Conservation (phyloP, 2,888 invertebrate genomes). For the Drosophila birchii region DNA sequence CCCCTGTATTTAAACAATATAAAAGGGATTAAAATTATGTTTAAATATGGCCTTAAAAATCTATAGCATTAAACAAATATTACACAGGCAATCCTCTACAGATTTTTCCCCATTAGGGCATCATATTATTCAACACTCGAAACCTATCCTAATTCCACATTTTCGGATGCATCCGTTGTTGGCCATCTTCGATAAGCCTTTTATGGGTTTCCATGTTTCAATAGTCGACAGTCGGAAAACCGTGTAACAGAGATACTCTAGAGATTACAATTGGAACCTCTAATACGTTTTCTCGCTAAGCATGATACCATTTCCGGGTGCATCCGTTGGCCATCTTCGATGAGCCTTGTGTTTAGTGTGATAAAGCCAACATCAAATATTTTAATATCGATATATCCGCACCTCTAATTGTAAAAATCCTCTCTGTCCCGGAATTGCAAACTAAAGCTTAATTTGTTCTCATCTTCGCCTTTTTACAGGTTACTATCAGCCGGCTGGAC, state of each 20-base stretch:
- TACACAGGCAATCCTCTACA: no score
- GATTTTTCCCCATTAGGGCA: no score
- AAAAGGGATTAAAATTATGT: no score
- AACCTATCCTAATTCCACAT: neutral
- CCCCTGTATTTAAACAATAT: no score
- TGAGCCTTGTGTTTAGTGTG: neutral
- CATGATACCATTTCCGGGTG: neutral
- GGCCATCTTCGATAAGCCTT: neutral
- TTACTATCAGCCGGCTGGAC: conserved; percentile 96
- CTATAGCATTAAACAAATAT: no score
- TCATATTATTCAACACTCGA: no score
- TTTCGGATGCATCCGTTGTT: neutral
- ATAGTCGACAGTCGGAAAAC: neutral
- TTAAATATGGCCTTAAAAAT: no score
- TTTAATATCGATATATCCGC: neutral
- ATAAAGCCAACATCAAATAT: neutral
- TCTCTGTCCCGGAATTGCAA: neutral
- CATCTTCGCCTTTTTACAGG: conserved; percentile 86
- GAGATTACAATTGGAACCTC: neutral
- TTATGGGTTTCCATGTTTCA: neutral
- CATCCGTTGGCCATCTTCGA: neutral
- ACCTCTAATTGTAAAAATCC: neutral
- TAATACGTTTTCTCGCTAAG: neutral
- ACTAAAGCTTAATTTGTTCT: conserved; percentile 32
- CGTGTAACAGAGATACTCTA: neutral